Percentiles rank a stretch among this genome's conserved stretches.
Conservation (phyloP, 2,888 invertebrate genomes). For the Pandemis cinnamomeana region DNA sequence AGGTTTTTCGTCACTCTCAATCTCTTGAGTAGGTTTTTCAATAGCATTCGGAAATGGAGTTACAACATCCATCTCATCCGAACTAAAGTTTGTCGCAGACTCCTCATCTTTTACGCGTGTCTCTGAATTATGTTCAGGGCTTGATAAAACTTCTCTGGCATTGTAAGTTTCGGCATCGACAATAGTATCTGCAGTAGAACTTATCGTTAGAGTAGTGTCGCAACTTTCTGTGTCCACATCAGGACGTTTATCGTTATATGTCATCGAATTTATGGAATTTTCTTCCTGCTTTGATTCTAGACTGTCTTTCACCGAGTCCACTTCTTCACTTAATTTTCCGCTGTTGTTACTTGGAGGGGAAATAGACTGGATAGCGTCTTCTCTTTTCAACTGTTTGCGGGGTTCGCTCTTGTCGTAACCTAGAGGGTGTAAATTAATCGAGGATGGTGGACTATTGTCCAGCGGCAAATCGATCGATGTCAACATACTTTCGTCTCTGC, state of each 20-base stretch:
- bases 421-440: slow-evolving; percentile 73
- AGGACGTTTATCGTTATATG: slow-evolving; percentile 37
- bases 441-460: slow-evolving; percentile 74
- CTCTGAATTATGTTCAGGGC: slow-evolving; percentile 45
- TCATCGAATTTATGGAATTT: neutral
- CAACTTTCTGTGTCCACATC: slow-evolving; percentile 47
- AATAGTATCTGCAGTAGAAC: slow-evolving; percentile 53
- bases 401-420: slow-evolving; percentile 75
- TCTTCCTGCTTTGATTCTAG: slow-evolving; percentile 43
- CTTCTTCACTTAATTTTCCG: slow-evolving; percentile 77
- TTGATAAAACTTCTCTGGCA: slow-evolving; percentile 48
- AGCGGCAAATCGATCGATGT: slow-evolving; percentile 76
- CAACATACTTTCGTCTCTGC: slow-evolving; percentile 74
- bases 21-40: slow-evolving; percentile 45
- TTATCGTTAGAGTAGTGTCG: slow-evolving; percentile 52
- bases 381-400: slow-evolving; percentile 77
- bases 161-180: slow-evolving; percentile 45
- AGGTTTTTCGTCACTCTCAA: slow-evolving; percentile 47
- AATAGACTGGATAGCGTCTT: slow-evolving; percentile 80
- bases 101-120: slow-evolving; percentile 26
- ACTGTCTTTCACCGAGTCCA: slow-evolving; percentile 69
- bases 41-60: slow-evolving; percentile 60
- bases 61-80: slow-evolving; percentile 75
- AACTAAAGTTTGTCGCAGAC: slow-evolving; percentile 38
- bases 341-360: slow-evolving; percentile 79